These are phyloP conservation scores for Rhodophaea formosa DNA, from an alignment of 2,888 invertebrate genomes.

Conservation along the genomic window DNA sequence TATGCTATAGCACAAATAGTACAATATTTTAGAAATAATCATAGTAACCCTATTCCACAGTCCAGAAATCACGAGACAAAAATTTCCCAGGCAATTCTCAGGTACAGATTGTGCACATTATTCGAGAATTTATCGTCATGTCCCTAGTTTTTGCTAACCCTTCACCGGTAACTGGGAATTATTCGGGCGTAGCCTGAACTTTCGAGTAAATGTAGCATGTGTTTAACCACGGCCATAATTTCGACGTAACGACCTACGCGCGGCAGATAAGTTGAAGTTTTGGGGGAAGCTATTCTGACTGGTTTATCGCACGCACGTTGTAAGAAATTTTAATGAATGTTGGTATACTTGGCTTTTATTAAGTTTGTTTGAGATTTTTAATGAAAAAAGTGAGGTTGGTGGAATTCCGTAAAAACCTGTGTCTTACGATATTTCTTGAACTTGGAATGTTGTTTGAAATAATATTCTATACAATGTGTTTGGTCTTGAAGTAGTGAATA, in stretches of 20 bases:
- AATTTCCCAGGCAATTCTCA: not conserved
- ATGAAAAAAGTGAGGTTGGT: too few relatives aligned
- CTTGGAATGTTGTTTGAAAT: too few relatives aligned
- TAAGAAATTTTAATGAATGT: conserved; percentile 75
- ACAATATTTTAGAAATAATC: too few relatives aligned
- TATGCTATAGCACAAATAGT: too few relatives aligned
- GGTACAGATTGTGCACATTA: not conserved
- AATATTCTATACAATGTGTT: too few relatives aligned
- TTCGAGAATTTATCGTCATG: conserved; percentile 6
- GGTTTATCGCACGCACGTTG: conserved; percentile 75
- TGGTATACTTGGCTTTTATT: conserved; percentile 62
- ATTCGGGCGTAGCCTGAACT: conserved; percentile 72
- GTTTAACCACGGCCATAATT: conserved; percentile 77
- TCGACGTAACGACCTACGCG: conserved; percentile 76
- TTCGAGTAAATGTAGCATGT: conserved; percentile 79
- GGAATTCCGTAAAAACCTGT: too few relatives aligned
- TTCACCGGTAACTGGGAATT: conserved; percentile 63
- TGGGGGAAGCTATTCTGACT: conserved; percentile 59
- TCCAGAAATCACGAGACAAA: too few relatives aligned
- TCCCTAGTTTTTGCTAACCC: conserved; percentile 17
- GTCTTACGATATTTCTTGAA: not conserved
- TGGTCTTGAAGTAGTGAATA: too few relatives aligned
- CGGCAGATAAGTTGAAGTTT: conserved; percentile 78
- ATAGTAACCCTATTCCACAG: too few relatives aligned
- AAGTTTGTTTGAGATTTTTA: conserved; percentile 20